Evolutionary conservation across 1,140 invertebrate species (phyloP).

Genomic region (Dendrolimus punctatus): DNA sequence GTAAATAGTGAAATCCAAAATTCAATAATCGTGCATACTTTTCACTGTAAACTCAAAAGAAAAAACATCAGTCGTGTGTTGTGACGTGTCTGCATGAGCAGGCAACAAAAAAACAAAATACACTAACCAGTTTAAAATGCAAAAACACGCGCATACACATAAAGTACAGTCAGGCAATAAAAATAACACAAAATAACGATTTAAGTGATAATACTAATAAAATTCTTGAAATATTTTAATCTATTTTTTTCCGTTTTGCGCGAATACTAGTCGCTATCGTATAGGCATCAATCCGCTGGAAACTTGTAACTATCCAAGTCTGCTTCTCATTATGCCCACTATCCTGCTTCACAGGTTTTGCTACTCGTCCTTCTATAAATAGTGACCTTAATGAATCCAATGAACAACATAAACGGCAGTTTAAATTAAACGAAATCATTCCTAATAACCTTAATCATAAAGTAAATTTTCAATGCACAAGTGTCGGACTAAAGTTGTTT

Average conservation of each 20-base stretch:
- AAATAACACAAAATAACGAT: not conserved
- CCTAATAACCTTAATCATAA: slow-evolving; percentile 4
- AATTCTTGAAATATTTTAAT: too few species aligned
- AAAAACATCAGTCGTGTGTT: too few species aligned
- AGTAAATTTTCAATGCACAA: not conserved
- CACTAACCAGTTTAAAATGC: too few species aligned
- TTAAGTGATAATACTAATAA: not conserved
- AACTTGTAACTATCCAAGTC: slow-evolving; percentile 48
- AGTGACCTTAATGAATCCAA: slow-evolving; percentile 21
- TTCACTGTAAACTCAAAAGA: too few species aligned
- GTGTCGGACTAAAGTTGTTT: slow-evolving; percentile 1
- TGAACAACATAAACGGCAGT: not conserved
- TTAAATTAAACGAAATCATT: slow-evolving; percentile 12
- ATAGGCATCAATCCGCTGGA: slow-evolving; percentile 28
- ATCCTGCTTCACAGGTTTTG: slow-evolving; percentile 58
- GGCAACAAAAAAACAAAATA: too few species aligned
- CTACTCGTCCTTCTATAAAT: slow-evolving; percentile 62
- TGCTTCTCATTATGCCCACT: slow-evolving; percentile 47
- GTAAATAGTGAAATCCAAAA: too few species aligned
- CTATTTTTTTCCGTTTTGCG: too few species aligned
- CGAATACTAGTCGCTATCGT: not conserved
- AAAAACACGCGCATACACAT: too few species aligned
- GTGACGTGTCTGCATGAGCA: too few species aligned
- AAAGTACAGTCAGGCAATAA: too few species aligned
- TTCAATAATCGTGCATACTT: too few species aligned